Conservation (phyloP, 2,113 vertebrate species). For the Mionectes macconnelli region DNA sequence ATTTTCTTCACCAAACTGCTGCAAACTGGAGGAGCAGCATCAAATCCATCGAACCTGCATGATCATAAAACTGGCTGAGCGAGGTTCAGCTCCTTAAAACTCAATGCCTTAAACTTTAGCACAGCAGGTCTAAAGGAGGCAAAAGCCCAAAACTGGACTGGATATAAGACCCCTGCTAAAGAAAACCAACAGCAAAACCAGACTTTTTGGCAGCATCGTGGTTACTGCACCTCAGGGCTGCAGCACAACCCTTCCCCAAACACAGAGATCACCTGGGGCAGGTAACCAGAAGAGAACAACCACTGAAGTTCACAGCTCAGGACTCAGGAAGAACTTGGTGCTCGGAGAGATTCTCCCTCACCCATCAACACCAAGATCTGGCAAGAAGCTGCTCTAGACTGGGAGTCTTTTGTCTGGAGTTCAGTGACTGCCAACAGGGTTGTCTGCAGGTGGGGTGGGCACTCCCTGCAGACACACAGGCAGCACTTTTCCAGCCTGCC, state of each 20-base stretch:
- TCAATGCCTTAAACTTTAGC: not conserved
- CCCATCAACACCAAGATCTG: not conserved
- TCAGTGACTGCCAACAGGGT: not conserved
- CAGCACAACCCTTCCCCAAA: not conserved
- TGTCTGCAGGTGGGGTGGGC: not conserved
- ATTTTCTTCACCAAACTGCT: not conserved
- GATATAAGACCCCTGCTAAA: not conserved
- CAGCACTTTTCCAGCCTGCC: not conserved
- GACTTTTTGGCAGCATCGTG: not conserved
- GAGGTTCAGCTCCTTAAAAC: not conserved
- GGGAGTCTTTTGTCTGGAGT: not conserved
- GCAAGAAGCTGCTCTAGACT: not conserved
- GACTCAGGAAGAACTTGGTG: not conserved
- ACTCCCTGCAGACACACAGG: not conserved
- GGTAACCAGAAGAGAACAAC: not conserved
- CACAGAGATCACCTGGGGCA: not conserved
- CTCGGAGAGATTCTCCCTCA: not conserved
- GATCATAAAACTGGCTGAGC: not conserved
- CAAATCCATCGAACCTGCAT: not conserved
- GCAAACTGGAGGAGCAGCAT: not conserved
- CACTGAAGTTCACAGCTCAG: not conserved
- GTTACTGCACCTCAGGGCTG: not conserved
- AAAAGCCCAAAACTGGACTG: not conserved
- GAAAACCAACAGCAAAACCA: not conserved
- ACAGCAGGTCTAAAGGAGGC: fast-evolving